Evolutionary conservation across 2,888 invertebrate species (phyloP).

Genomic region (Himalopsyche anomala): DNA sequence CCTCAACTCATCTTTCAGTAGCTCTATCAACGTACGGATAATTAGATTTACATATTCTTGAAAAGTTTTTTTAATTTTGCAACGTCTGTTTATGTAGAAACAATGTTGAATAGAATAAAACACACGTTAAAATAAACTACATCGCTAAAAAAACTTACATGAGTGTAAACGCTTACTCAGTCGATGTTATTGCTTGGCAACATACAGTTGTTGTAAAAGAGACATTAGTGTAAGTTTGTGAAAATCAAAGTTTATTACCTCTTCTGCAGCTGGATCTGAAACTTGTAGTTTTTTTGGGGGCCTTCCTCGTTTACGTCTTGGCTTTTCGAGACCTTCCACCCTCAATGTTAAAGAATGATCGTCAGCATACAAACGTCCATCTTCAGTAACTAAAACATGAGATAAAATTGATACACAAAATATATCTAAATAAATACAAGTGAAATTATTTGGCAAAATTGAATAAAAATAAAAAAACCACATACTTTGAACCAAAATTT

Average conservation of each 20-base stretch:
- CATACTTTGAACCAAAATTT: conserved; percentile 76
- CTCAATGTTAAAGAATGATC: conserved; percentile 81
- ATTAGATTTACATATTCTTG: no score
- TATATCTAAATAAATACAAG: background rate
- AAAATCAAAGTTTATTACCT: conserved; percentile 45
- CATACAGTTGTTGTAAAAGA: background rate
- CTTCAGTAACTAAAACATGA: conserved; percentile 76
- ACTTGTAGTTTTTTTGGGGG: conserved; percentile 77
- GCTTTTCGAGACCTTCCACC: conserved; percentile 81
- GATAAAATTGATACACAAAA: conserved; percentile 49
- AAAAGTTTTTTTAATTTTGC: no score
- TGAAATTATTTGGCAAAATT: background rate
- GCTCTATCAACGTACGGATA: no score
- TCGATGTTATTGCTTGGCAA: no score
- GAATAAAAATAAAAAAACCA: background rate
- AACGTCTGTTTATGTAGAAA: no score
- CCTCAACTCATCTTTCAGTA: no score
- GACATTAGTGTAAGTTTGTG: background rate
- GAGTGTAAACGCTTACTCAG: no score
- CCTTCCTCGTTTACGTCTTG: conserved; percentile 82
- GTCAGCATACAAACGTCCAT: conserved; percentile 79
- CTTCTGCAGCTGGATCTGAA: conserved; percentile 53
- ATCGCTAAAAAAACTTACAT: no score
- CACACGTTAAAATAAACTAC: no score
- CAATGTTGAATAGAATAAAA: no score